Conservation (phyloP, 2,797 vertebrate genomes). For the Bradypodion pumilum region DNA sequence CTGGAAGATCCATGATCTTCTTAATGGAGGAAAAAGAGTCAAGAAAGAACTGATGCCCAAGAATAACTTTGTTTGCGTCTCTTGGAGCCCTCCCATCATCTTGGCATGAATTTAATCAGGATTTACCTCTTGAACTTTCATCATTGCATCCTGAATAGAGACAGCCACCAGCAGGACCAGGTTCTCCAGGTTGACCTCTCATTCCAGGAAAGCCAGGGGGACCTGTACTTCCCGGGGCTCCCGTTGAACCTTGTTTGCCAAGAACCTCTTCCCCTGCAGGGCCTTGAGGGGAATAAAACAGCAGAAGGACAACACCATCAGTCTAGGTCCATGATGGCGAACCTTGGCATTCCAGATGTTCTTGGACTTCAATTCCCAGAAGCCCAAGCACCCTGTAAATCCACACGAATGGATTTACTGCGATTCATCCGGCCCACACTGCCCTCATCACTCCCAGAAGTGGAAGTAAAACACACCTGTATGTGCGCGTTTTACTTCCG, state of each 20-base stretch:
- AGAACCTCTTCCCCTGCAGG: conserved; percentile 63
- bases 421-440: too few relatives aligned
- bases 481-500: too few relatives aligned
- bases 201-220: conserved; percentile 63
- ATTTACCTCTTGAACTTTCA: conserved; percentile 60
- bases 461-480: too few relatives aligned
- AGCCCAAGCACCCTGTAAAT: too few relatives aligned
- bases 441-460: too few relatives aligned
- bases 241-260: conserved; percentile 66
- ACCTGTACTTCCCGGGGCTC: conserved; percentile 60
- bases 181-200: conserved; percentile 64
- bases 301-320: not conserved
- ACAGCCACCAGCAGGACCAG: conserved; percentile 62
- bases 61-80: not conserved
- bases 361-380: too few relatives aligned
- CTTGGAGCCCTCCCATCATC: not conserved
- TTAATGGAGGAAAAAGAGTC: too few relatives aligned
- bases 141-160: conserved; percentile 59
- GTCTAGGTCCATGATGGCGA: too few relatives aligned
- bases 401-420: too few relatives aligned
- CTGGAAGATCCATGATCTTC: not conserved
- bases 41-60: not conserved
- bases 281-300: conserved; percentile 54
- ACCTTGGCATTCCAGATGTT: too few relatives aligned
- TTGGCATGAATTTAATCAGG: not conserved